Percentiles rank a stretch among this genome's conserved stretches.
phyloP scores from a whole-genome alignment of 2,797 vertebrate species.

The Vireo griseus region DNA sequence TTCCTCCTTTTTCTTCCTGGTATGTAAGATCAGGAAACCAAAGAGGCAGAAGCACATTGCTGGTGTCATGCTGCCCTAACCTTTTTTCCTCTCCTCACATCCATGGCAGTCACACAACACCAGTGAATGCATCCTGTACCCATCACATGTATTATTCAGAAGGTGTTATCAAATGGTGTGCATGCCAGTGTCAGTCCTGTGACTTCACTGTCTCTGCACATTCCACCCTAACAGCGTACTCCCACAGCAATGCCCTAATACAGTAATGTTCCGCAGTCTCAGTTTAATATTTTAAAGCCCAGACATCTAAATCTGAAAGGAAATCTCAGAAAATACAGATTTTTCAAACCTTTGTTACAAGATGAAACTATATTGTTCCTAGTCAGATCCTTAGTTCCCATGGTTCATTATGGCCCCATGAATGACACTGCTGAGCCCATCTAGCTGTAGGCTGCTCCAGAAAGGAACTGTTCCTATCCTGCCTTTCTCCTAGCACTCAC shows the following conservation, averaged over 20 bases:
- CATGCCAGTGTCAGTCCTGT: neutral
- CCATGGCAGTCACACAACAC: neutral
- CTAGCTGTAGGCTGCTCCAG: neutral
- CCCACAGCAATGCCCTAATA: neutral
- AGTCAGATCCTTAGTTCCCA: neutral
- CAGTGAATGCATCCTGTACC: neutral
- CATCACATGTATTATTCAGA: neutral
- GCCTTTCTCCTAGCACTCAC: neutral
- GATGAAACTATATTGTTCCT: neutral
- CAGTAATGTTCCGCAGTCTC: neutral
- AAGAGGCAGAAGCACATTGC: neutral
- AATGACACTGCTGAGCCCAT: neutral
- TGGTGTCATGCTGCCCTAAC: neutral
- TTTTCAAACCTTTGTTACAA: neutral
- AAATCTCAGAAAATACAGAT: neutral
- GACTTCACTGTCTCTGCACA: neutral
- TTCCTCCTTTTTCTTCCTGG: neutral
- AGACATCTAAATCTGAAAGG: neutral
- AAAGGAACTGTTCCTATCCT: neutral
- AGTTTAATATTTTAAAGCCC: neutral
- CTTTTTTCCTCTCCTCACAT: neutral
- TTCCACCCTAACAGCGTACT: neutral
- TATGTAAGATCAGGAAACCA: neutral
- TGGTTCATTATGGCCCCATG: neutral
- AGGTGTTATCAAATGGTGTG: neutral